Base-by-base conservation (phyloP, 2,888 invertebrate genomes). In the Prosopocoilus inquinatus region DNA sequence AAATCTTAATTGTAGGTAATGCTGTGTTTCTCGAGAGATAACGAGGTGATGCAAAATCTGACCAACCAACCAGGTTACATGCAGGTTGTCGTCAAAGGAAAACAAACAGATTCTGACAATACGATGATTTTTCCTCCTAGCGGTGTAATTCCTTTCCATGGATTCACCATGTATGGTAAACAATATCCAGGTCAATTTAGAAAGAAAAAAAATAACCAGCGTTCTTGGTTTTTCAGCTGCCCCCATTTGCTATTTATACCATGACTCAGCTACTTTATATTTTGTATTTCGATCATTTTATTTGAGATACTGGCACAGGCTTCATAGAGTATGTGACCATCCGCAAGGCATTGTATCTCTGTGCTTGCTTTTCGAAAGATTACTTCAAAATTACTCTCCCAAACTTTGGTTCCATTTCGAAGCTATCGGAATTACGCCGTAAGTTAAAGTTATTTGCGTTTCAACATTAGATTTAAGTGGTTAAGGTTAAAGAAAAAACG, bases 101-200 rank as follows among this genome's bases (percentile, higher is more conserved):
- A 85, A 69, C 82, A 85, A 62, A 80, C 83, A 0, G 79, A 82
- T 0, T 77, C 85, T 3, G 89, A 90, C 66, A 87, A 83, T 68
- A 81, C 86, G 13, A 86, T 91, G 13, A 84, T 87, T 39, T 94
- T 94, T 72, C 96, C 97, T 5, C 96, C 96, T 0, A 94, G 91
- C 72, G 96, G 96, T 0, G 88, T 96, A 35, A 94, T 97, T 64
- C 96, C 96, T 0, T 96, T 96, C 76, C 96, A 97, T 75, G 96
- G 96, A 1, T 96, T 97, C 76, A 91, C 96, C 13, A 96, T 97
- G 96, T 96, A 95, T 75, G 94, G 94, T 94, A 81, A 38, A 12
- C 7, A 38, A 12, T 11, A 38, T 38, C 7, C 38, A 38, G 38
- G 38, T 9, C 9, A 38, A 38, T 12, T 11, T 38, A 12, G 7